A percentile compares a stretch with the other conserved stretches of the same genome.
Evolutionary conservation across 2,888 invertebrate genomes (phyloP).

Genomic region (Smittia aterrima): DNA sequence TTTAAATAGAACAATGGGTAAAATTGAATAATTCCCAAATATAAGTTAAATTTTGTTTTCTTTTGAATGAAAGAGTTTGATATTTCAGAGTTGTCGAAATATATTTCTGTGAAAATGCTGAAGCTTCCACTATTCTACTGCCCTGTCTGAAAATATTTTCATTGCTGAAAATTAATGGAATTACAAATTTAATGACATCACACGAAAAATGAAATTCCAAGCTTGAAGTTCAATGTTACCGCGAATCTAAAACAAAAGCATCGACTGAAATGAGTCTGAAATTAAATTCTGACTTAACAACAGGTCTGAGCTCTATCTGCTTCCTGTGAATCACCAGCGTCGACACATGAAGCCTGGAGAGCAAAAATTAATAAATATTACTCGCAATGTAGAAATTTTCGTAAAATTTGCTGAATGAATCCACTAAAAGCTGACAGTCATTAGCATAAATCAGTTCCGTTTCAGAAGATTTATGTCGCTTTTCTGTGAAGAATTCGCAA

Average conservation of each 20-base stretch:
- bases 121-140: too few species aligned
- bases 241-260: neutral
- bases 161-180: too few species aligned
- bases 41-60: too few species aligned
- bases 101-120: too few species aligned
- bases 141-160: too few species aligned
- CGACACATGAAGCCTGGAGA: neutral
- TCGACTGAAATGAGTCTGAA: constrained; percentile 4
- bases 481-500: neutral
- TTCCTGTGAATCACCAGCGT: constrained; percentile 31
- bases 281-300: neutral
- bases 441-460: constrained; percentile 38
- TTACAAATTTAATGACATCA: constrained; percentile 2
- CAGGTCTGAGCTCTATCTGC: constrained; percentile 27
- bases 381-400: neutral
- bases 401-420: neutral
- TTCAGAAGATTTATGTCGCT: neutral
- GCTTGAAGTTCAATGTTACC: constrained; percentile 38
- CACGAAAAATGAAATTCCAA: neutral
- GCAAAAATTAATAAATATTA: neutral
- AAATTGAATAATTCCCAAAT: too few species aligned
- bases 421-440: neutral
- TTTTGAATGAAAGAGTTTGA: too few species aligned
- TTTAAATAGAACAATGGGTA: too few species aligned
- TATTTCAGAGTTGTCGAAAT: too few species aligned